Evolutionary conservation across 1,140 invertebrate genomes (phyloP), one percentile per base, ranked within the genome.

Genomic region (Helicoverpa zea): DNA sequence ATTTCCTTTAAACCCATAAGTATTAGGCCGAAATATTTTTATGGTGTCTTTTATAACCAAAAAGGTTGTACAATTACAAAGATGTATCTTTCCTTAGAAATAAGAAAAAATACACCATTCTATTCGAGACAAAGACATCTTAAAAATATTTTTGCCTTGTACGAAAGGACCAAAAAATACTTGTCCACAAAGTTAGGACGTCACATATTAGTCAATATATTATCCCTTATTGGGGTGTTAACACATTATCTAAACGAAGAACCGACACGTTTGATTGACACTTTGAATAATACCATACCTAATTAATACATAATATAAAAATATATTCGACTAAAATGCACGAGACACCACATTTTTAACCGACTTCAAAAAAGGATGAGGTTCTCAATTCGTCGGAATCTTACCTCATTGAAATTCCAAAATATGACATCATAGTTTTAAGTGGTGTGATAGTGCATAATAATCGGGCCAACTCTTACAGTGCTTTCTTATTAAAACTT

Each of bases 261-360:
- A 88, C 88, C 84, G 86, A 84, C 84, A 86, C 85, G 85, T 89
- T 88, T 86, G 93, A 94, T 94, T 94, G 93, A 94, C 93, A 94
- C 93, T 94, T 94, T 94, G 92, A 94, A 94, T 86, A 88, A 83
- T 54, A 87, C 72, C 82, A 81, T 81, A 79, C 61, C 23, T 61
- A 77, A 61, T 61, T 77, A 81, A 43, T 66, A 68, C 64, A 68
- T 68, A 77, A 30, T 77, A 78, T 35, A 43, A n/a, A 23, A 75
- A 52, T 23, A 54, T 51, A 56, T 56, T 56, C n/a, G 64, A 79
- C 52, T 79, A 66, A 9, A 13, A 70, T 29, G 29, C 76, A 79
- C 35, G 5, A 7, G 35, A 43, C 5, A 5, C 0, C 0, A 5
- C 35, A 43, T 5, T 9, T 43, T 9, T n/a, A 3, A 43, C 35